Percentiles rank a stretch among this genome's conserved stretches.
phyloP scores from a whole-genome alignment of 2,888 invertebrate species.

The Pelosia muscerda region DNA sequence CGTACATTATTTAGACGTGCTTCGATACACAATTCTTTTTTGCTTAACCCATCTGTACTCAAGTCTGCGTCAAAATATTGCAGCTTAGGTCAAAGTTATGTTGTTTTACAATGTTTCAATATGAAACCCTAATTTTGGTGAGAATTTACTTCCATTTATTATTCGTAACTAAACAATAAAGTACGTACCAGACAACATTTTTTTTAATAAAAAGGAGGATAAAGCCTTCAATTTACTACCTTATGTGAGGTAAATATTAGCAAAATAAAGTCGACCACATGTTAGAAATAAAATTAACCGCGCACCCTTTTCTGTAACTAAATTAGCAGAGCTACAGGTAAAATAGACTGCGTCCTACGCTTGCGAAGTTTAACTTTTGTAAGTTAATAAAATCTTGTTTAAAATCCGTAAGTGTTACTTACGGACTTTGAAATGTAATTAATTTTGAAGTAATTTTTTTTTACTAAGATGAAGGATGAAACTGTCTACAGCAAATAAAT shows the following conservation, averaged over 20 bases:
- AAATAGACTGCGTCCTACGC: constrained; percentile 5
- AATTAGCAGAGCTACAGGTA: constrained; percentile 17
- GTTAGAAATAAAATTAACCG: constrained; percentile 24
- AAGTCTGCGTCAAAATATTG: too few species aligned
- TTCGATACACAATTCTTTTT: too few species aligned
- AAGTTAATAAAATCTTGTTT: constrained; percentile 7
- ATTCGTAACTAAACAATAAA: constrained; percentile 2
- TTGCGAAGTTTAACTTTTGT: background rate
- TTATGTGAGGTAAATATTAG: constrained; percentile 6
- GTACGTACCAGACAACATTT: background rate
- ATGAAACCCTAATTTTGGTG: background rate
- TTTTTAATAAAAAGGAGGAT: background rate
- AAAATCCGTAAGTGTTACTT: too few species aligned
- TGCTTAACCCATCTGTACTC: too few species aligned
- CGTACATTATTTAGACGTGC: too few species aligned
- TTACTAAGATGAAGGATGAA: background rate
- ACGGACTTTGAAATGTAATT: background rate
- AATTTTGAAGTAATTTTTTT: background rate
- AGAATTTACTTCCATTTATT: background rate
- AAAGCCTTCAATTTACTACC: background rate
- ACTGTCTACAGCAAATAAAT: background rate
- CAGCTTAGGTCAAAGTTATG: background rate
- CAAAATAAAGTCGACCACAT: constrained; percentile 13
- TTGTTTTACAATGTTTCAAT: background rate
- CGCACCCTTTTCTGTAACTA: constrained; percentile 14